Conservation (phyloP, 2,113 vertebrate genomes). For the Nothoprocta perdicaria region DNA sequence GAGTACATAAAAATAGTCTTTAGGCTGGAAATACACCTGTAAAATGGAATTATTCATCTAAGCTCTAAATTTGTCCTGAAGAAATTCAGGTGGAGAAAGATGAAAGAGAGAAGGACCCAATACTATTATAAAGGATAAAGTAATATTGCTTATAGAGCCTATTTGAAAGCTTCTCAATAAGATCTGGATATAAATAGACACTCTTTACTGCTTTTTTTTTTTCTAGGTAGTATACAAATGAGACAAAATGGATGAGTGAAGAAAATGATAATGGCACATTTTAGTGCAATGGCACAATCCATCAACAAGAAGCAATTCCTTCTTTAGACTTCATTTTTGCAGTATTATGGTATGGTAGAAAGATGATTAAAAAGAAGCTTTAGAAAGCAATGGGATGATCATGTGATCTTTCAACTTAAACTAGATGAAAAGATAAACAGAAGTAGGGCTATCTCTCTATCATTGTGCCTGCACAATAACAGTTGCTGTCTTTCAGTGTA, state of each 20-base stretch:
- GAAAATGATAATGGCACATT: not conserved
- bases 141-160: not conserved
- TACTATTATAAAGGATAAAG: not conserved
- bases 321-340: not conserved
- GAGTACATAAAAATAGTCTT: not conserved
- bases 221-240: not conserved
- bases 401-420: not conserved
- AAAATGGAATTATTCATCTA: not conserved
- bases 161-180: not conserved
- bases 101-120: not conserved
- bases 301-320: rapidly evolving
- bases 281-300: not conserved
- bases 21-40: not conserved
- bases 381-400: not conserved
- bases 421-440: not conserved
- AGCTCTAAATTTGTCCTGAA: not conserved
- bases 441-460: not conserved
- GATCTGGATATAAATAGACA: not conserved
- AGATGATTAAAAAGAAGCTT: not conserved
- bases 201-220: not conserved
- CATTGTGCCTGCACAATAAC: not conserved
- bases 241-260: not conserved
- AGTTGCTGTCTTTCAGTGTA: not conserved
- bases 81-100: not conserved
- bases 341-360: not conserved